Base-by-base conservation (phyloP, 1,140 invertebrate genomes). In the Microplitis mediator region DNA sequence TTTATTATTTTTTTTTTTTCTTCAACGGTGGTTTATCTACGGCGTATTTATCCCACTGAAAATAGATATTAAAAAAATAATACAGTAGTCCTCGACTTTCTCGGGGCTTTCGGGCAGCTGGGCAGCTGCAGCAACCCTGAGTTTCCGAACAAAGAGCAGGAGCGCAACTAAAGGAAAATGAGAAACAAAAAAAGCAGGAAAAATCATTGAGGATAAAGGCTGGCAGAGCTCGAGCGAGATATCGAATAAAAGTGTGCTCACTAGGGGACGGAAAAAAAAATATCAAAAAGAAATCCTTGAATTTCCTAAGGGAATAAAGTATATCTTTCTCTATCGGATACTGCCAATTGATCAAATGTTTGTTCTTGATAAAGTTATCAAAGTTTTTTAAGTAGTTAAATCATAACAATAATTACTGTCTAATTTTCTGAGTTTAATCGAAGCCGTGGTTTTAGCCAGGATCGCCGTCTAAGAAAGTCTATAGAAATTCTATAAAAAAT, bases 261-360 rank as follows among this genome's bases (percentile, higher is more conserved):
- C 39, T 45, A 11, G 39, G 39, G 39, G 39, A 45, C 39, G 39
- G 39, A 36, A 63, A 63, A 67, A 64, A 63, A 39, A 69, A 61
- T 2, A 63, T n/a, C 16, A 68, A 23, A 63, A 56, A 71, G 50
- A 50, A 72, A 63, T 72, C 35, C 45, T 60, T 54, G 58, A 71
- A 73, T 75, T 75, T 75, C 74, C 70, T 70, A 70, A 64, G 56
- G 74, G 74, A 71, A 75, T 67, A 72, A 61, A 51, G 4, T 67
- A 58, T 13, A 5, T 67, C 34, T 64, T 69, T 69, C 54, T 39
- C 35, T 71, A 16, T 51, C 23, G 69, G 14, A 34, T 16, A 58
- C 39, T 62, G 58, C n/a, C 23, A 34, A 32, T 50, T 62, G 58
- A 71, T 45, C 69, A 3, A 31, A 61, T 6, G 13, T 8, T 61